Base-by-base conservation (phyloP, 2,888 invertebrate genomes). In the Megaustenia siamemsis region DNA sequence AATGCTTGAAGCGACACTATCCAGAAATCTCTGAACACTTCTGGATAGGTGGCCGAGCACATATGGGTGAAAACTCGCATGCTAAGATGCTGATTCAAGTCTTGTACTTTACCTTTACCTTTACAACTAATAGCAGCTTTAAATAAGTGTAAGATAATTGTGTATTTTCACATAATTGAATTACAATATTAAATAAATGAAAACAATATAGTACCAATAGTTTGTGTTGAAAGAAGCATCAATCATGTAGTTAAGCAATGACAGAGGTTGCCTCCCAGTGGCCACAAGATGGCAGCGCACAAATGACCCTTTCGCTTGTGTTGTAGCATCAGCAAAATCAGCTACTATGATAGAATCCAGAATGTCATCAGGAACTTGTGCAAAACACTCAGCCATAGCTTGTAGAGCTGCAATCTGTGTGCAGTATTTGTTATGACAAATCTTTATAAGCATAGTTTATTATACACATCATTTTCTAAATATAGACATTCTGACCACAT, bases 231-330 rank as follows among this genome's bases (percentile, higher is more conserved):
- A 86, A 40, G 89, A 86, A 66, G 90, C 89, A 88, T 93, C 93
- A 15, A 93, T 89, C 87, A 90, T 91, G 45, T 90, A 89, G 85
- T 93, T 93, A 8, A 93, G 88, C 45, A 92, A 85, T 32, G 91
- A 87, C 4, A 93, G 87, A 5, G 93, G 92, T 85, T 93, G 93
- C 49, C 86, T 87, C 38, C 92, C 92, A 38, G 88, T 85, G 8
- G 89, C 90, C 63, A 93, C 92, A 38, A 93, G 88, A 82, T 89
- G 90, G 82, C 92, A 91, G 63, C 93, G 87, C 2, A 91, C 87
- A 85, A 90, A 90, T 18, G 89, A 88, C 12, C 90, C 90, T 71
- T 89, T 88, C 43, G 89, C 56, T 49, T 89, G 87, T 35, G 86
- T 79, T n/a, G 87, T 79, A 6, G 82, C 84, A 63, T 86, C 68